These are phyloP conservation scores for Drosophila neocordata DNA, from an alignment of 1,140 invertebrate genomes.

Conservation along the genomic window DNA sequence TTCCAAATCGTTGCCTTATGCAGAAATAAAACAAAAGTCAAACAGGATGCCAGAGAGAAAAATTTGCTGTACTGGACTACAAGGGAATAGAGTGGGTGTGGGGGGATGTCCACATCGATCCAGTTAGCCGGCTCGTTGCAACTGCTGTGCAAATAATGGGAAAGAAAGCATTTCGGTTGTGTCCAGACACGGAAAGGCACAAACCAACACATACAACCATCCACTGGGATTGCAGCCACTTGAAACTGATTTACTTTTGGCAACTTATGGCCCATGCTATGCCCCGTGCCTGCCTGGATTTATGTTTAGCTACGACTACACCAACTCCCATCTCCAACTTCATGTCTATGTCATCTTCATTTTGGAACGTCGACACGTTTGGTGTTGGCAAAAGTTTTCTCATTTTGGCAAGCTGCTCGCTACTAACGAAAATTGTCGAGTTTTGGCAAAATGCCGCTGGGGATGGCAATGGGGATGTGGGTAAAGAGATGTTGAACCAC, in stretches of 20 bases:
- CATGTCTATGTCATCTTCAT: constrained; percentile 31
- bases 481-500: constrained; percentile 52
- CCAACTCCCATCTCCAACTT: constrained; percentile 26
- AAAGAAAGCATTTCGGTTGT: constrained; percentile 28
- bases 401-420: constrained; percentile 73
- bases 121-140: constrained; percentile 52
- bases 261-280: constrained; percentile 49
- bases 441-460: constrained; percentile 62
- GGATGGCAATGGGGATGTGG: constrained; percentile 17
- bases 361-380: constrained; percentile 66
- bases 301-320: constrained; percentile 21
- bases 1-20: constrained; percentile 76
- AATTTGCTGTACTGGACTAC: constrained; percentile 24
- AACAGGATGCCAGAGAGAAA: constrained; percentile 37
- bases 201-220: constrained; percentile 42
- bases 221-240: constrained; percentile 69
- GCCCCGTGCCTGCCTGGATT: constrained; percentile 37
- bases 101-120: constrained; percentile 12
- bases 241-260: constrained; percentile 76
- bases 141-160: constrained; percentile 76
- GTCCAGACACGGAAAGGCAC: constrained; percentile 30
- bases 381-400: constrained; percentile 75
- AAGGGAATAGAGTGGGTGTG: constrained; percentile 13
- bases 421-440: constrained; percentile 78
- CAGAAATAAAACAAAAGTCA: constrained; percentile 68